Evolutionary conservation across 1,140 invertebrate species (phyloP).

Genomic region (Micrasema longulum): DNA sequence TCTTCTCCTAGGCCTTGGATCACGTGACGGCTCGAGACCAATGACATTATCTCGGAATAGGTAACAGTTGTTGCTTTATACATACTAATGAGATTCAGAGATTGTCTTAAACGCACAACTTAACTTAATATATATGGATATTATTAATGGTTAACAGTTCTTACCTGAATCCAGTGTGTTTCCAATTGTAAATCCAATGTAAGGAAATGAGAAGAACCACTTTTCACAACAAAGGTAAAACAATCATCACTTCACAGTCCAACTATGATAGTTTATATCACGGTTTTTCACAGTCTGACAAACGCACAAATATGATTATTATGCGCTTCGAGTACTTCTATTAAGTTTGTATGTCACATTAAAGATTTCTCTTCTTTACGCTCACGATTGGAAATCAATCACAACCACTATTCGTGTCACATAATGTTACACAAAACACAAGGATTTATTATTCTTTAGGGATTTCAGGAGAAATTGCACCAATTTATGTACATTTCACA

Average conservation of each 20-base stretch:
- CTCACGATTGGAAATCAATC: constrained; percentile 46
- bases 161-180: constrained; percentile 25
- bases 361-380: constrained; percentile 40
- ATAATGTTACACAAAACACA: constrained; percentile 4
- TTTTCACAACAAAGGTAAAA: constrained; percentile 21
- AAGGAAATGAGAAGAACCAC: neutral
- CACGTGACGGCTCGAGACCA: too few relatives aligned
- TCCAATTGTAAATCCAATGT: constrained; percentile 23
- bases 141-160: too few relatives aligned
- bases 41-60: too few relatives aligned
- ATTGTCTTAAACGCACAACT: neutral
- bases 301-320: constrained; percentile 18
- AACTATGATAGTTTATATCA: constrained; percentile 1
- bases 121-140: too few relatives aligned
- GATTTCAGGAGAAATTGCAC: constrained; percentile 23
- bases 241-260: constrained; percentile 34
- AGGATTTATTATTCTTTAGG: constrained; percentile 11
- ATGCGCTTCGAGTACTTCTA: constrained; percentile 17
- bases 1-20: too few relatives aligned
- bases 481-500: neutral
- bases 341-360: constrained; percentile 46
- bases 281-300: constrained; percentile 7
- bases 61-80: too few relatives aligned
- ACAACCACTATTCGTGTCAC: constrained; percentile 26
- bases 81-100: too few relatives aligned